Conservation (phyloP, 2,113 vertebrate species). For the Menidia beryllina region DNA sequence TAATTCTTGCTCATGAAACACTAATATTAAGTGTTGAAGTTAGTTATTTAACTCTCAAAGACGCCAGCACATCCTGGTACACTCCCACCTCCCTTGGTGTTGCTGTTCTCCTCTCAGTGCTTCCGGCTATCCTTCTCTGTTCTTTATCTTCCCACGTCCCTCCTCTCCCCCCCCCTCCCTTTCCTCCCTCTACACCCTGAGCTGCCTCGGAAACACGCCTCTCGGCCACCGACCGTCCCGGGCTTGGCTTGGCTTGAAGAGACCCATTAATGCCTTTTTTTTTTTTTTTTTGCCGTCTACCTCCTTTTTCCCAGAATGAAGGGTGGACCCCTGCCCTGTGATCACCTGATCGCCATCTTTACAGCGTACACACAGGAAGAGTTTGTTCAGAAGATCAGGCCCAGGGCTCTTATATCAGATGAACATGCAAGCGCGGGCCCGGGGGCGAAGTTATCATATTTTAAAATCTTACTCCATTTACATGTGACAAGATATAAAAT, state of each 20-base stretch:
- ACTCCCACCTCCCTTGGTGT: slow-evolving; percentile 30
- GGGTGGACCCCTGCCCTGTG: slow-evolving; percentile 8
- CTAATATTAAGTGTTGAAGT: neutral
- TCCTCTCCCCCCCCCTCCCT: neutral
- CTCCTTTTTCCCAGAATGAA: neutral
- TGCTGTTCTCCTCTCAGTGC: slow-evolving; percentile 25
- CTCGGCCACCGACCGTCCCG: slow-evolving; percentile 32
- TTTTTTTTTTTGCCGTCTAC: slow-evolving; percentile 1
- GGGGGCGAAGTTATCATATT: neutral
- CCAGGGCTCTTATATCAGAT: slow-evolving; percentile 47
- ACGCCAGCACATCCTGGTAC: neutral
- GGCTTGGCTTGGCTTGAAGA: slow-evolving; percentile 13
- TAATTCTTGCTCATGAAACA: neutral
- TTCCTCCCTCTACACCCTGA: slow-evolving; percentile 45
- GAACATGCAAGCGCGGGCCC: neutral
- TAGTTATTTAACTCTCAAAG: neutral
- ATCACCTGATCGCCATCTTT: slow-evolving; percentile 54
- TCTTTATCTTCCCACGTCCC: slow-evolving; percentile 40
- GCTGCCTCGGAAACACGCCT: slow-evolving; percentile 42
- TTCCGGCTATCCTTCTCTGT: slow-evolving; percentile 23
- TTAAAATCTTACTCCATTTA: slow-evolving; percentile 1
- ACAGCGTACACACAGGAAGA: slow-evolving; percentile 48
- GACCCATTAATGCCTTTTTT: slow-evolving; percentile 32
- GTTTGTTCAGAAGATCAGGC: slow-evolving; percentile 36
- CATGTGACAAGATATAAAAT: slow-evolving; percentile 13